Base-by-base conservation (phyloP, 2,113 vertebrate species). In the Anolis carolinensis region DNA sequence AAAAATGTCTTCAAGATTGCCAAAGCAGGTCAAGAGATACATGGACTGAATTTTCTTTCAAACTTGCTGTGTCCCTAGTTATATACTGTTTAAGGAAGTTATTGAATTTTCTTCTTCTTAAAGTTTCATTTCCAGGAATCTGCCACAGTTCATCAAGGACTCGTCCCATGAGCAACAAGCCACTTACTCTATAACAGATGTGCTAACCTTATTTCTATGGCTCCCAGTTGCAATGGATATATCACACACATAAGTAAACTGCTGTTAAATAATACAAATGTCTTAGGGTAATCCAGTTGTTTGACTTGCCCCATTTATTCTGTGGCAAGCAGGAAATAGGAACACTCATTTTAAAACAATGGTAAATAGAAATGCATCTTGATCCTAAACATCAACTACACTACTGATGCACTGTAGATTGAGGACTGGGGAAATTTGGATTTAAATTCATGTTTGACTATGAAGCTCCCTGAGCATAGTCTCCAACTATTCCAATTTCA, bases 11-110 rank as follows among this genome's bases (percentile, higher is more conserved):
- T 90, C 52, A 52, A 34, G 65, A 81, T 88, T 84, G 32, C 25
- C 75, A 75, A 84, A 74, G 83, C 72, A 88, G 87, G 39, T 39
- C 88, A 63, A 68, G 30, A 79, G 34, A 79, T 68, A 62, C 75
- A 79, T 18, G 21, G 32, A 48, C 36, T 71, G 67, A 79, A 80
- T 87, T 80, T 85, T 75, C 76, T 83, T 36, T 82, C 79, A 5
- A 70, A 86, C 65, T 55, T 85, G 76, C 82, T 65, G 52, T 63
- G 55, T 73, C 52, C 20, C 8, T 68, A 75, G 52, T 62, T 78
- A 78, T 78, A 36, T 52, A 52, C 39, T 18, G 23, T 55, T 55
- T 79, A 71, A 79, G 63, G 11, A 62, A 62, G 34, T 63, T 62
- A 79, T 63, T 62, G 67, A 73, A 79, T 50, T 68, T 59, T 76